Evolutionary conservation across 2,888 invertebrate genomes (phyloP), one percentile per base, ranked within the genome.

Genomic region (Ophonus ardosiacus): DNA sequence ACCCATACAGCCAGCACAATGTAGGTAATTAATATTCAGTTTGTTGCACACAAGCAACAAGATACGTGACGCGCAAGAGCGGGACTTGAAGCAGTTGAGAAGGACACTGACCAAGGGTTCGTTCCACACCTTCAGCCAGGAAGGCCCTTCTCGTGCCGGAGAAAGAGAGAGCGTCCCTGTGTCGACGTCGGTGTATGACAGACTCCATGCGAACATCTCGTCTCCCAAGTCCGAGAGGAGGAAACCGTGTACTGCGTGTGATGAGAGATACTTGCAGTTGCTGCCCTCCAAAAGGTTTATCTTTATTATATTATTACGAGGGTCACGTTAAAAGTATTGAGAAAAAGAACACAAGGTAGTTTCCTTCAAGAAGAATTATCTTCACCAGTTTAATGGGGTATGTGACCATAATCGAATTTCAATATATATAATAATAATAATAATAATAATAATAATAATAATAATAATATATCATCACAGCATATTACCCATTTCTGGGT

Each of bases 41-140:
- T 68, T 81, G 68, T 68, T 81, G 24, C 18, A 18, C 43, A 40
- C 51, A 65, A 43, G 83, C 76, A 61, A 83, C 61, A 83, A 83
- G 76, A 76, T 83, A 76, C 83, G 83, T 83, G 83, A 59, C 24
- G 74, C 83, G 10, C 76, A 83, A 21, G 83, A 83, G 74, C 71
- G 76, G 21, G 83, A 83, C 61, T 10, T 83, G 43, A 59, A 61
- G 74, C 31, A 83, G 74, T 40, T 76, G n/a, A 57, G 43, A 76
- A 74, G 21, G 57, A n/a, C 83, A 31, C 43, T 74, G 10, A 31
- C 31, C 17, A 81, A 59, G 74, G 40, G 18, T 38, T 43, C 81
- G 31, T 40, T 10, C 63, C 10, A 21, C 24, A 13, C 38, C 38
- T 6, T 31, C 3, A 24, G 4, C 71, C 7, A 51, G 31, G 5